Base-by-base conservation (phyloP, 2,888 invertebrate species). In the Thymelicus sylvestris region DNA sequence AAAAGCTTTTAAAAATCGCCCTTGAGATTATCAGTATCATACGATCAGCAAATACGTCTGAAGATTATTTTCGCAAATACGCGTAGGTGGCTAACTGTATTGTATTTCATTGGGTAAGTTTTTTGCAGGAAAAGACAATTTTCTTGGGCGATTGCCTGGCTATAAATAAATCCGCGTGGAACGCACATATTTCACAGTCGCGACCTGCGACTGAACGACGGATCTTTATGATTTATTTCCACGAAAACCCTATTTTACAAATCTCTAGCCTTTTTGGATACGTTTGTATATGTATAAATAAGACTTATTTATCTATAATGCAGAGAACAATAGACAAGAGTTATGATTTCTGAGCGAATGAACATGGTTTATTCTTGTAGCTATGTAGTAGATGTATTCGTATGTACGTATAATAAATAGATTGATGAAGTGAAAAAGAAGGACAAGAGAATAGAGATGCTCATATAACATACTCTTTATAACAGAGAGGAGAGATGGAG, bases 181-280 rank as follows among this genome's bases (percentile, higher is more conserved):
- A 74, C 79, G 75, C 78, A 80, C 82, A 87, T 87, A 87, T 88
- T 86, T 89, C 85, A 84, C 75, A 79, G 79, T 83, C 80, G 74
- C 78, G 80, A 83, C 81, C 84, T 84, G 83, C 84, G 81, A 82
- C 83, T 86, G 84, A 88, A 82, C 81, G 87, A 84, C 85, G 82
- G 80, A 75, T 76, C 75, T 76, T 71, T 81, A 83, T 86, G 88
- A 89, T 87, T 88, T 86, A 86, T 83, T 79, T 65, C 76, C 80
- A 82, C 80, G 82, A 66, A 66, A 65, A 71, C 71, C 71, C 71
- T 71, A 71, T 71, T 71, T 71, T 71, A 71, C 71, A 71, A 71
- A 71, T 71, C 60, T 66, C 66, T 66, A 44, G 66, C 66, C 52
- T 50, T 71, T 65, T 50, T 71, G 52, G 71, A 61, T 61, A 66